Percentiles rank a stretch among this genome's conserved stretches.
phyloP scores from a whole-genome alignment of 2,113 vertebrate species.

The Falcunculus frontatus region DNA sequence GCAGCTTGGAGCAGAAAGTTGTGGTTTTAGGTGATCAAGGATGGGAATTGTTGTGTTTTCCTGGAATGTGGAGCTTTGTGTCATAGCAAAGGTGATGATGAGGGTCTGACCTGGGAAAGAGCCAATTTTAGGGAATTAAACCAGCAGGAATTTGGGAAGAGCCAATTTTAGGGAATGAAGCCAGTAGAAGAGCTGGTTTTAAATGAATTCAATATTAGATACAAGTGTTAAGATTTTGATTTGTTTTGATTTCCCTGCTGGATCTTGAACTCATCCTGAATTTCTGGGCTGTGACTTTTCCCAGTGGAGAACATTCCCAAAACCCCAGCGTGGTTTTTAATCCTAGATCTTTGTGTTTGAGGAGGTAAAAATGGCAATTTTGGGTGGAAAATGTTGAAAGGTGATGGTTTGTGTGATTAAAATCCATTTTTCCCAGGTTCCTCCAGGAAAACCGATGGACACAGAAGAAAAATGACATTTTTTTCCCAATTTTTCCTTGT shows the following conservation, averaged over 20 bases:
- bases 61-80: not conserved
- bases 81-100: not conserved
- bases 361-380: not conserved
- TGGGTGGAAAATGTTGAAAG: not conserved
- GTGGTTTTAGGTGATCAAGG: rapidly evolving
- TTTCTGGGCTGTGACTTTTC: not conserved
- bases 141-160: not conserved
- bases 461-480: not conserved
- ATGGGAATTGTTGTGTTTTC: not conserved
- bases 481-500: not conserved
- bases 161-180: not conserved
- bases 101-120: not conserved
- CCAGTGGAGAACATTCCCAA: not conserved
- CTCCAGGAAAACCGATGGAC: not conserved
- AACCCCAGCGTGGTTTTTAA: rapidly evolving
- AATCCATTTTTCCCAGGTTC: not conserved
- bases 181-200: not conserved
- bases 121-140: not conserved
- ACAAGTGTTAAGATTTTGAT: not conserved
- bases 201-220: not conserved
- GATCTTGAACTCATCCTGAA: not conserved
- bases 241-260: not conserved
- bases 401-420: not conserved
- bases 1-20: not conserved
- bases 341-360: not conserved